Base-by-base conservation (phyloP, 2,888 invertebrate genomes). In the Augiades crinisus region DNA sequence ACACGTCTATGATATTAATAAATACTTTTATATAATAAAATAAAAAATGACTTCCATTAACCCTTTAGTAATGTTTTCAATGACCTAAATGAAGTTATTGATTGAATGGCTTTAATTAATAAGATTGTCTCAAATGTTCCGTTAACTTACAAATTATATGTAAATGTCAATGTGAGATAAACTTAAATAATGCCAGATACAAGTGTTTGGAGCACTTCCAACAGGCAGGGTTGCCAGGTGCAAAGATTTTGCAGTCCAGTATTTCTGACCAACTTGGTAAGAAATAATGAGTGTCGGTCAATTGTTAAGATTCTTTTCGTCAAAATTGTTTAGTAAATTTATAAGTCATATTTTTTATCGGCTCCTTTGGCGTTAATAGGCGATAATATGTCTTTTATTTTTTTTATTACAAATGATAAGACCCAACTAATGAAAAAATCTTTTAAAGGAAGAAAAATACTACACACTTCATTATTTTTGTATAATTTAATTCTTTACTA, bases 201-300 rank as follows among this genome's bases (percentile, higher is more conserved):
- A 58, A 59, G 45, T 51, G 58, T 53, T 65, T 68, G 65, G 65
- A 64, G 57, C 58, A 55, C 46, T 55, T 62, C 64, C 67, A 67
- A 64, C 54, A 46, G 55, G 54, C 56, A 37, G 50, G 57, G 43
- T 45, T 33, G 30, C 17, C 44, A 17, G 8, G 27, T 38, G 33
- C 17, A 38, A 33, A 27, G 38, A 44, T 52, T 47, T 14, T 14
- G 12, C 10, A 16, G 37, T 43, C 22, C 41, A 33, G 12, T 30
- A 12, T 12, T 30, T 12, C 3, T 12, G 12, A 12, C 30, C 1
- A 12, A 8, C n/a, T n/a, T n/a, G n/a, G n/a, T n/a, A n/a, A n/a
- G n/a, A n/a, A n/a, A n/a, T n/a, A n/a, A n/a, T n/a, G n/a, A n/a
- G n/a, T n/a, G n/a, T n/a, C n/a, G n/a, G n/a, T n/a, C n/a, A n/a